These are phyloP conservation scores for Myotis vivesi DNA, from an alignment of 2,797 vertebrate genomes.

Conservation along the genomic window DNA sequence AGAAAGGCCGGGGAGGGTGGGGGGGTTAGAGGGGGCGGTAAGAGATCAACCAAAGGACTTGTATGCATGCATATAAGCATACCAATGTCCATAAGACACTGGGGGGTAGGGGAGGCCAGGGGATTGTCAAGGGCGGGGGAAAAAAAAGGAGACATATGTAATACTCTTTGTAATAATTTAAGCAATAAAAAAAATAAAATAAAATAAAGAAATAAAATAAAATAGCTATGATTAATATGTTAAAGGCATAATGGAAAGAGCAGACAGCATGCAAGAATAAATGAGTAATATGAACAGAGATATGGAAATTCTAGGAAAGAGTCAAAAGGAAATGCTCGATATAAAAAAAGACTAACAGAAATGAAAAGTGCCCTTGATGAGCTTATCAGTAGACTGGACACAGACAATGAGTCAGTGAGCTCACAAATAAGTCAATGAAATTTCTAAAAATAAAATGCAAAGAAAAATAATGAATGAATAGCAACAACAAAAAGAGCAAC, in stretches of 20 bases:
- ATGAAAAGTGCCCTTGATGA: conserved; percentile 31
- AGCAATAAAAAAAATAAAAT: too few species aligned
- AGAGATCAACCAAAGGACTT: too few species aligned
- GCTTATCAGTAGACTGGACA: background rate
- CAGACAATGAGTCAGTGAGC: background rate
- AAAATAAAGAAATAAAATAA: too few species aligned
- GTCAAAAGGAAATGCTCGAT: conserved; percentile 49
- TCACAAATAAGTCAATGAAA: background rate
- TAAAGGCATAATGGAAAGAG: conserved; percentile 45
- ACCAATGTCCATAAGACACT: too few species aligned
- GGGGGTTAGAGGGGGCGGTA: too few species aligned
- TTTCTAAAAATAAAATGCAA: conserved; percentile 8
- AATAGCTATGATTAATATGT: conserved; percentile 43
- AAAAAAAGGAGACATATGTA: too few species aligned
- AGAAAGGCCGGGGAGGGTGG: too few species aligned
- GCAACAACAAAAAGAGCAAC: background rate
- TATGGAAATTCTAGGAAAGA: conserved; percentile 41
- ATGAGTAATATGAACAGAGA: background rate
- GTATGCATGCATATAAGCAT: too few species aligned
- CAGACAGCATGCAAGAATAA: conserved; percentile 27
- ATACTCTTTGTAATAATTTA: too few species aligned
- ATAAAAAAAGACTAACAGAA: conserved; percentile 32
- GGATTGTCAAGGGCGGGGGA: too few species aligned
- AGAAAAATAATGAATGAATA: background rate
- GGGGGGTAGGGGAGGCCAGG: too few species aligned